Evolutionary conservation across 2,888 invertebrate species (phyloP), one percentile per base, ranked within the genome.

Genomic region (Caenorhabditis uteleia): DNA sequence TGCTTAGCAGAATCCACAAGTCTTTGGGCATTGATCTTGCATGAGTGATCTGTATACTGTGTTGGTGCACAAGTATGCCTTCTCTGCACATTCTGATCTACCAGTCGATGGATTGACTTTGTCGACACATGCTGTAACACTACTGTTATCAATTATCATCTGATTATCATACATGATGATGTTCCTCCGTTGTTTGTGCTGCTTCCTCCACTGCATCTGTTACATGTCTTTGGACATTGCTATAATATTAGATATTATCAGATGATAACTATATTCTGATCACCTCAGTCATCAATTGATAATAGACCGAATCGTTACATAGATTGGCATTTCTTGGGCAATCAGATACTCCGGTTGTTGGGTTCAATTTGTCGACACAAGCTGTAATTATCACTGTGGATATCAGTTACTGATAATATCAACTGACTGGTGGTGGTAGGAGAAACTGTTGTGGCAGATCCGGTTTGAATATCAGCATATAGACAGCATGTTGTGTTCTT

Each of bases 1-100:
- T n/a, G 16, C 4, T n/a, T 60, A 61, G 50, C 68, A 71, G 57
- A 61, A 60, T 38, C 68, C 68, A 47, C 71, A 71, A 23, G 68
- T 68, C 31, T 61, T 61, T 8, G 60, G 68, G 43, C 68, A 68
- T 44, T 71, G 71, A 34, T 60, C 66, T 16, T 48, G 38, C 68
- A 66, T 71, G 38, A 68, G 54, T 2, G 42, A 26, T 44, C 34
- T 42, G 47, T 71, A 68, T 44, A 51, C 45, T 2, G 68, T 50
- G 48, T 68, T 61, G 43, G 54, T 51, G 59, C 70, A 71, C 51
- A 71, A 50, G 44, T 59, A 56, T 26, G 58, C 58, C 21, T 57
- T 58, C 18, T 46, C 27, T 20, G 57, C 46, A 40, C 68, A 68
- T 46, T 68, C 68, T 29, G 62, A 62, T 1, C 54, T 46, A 49